These are phyloP conservation scores for Puffinus mauretanicus DNA, from an alignment of 2,113 vertebrate species.

Conservation along the genomic window DNA sequence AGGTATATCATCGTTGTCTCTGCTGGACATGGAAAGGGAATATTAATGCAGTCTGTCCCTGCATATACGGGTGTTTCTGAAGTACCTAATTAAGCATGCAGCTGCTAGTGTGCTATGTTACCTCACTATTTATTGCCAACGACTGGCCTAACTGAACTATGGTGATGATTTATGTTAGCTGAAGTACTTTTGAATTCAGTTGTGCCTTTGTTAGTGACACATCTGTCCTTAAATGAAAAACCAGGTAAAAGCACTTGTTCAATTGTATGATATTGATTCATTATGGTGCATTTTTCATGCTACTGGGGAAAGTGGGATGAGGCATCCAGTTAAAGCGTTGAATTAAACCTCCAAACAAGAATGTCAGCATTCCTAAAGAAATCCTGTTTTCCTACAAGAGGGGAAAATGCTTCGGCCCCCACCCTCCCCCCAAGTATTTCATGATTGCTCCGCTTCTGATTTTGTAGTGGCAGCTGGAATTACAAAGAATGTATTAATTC, in stretches of 20 bases:
- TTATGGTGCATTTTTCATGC: background rate
- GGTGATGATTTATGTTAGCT: background rate
- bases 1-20: background rate
- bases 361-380: background rate
- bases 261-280: accelerated
- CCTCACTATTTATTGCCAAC: background rate
- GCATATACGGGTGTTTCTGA: background rate
- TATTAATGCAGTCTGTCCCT: background rate
- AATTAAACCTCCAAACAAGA: background rate
- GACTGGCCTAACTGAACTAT: background rate
- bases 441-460: background rate
- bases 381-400: background rate
- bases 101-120: background rate
- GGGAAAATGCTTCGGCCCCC: background rate
- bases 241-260: background rate
- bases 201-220: background rate
- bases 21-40: background rate
- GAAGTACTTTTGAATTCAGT: background rate
- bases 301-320: background rate
- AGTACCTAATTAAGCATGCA: background rate
- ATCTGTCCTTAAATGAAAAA: background rate
- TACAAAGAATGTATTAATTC: background rate
- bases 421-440: background rate
- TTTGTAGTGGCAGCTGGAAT: background rate
- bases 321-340: background rate